Conservation (phyloP, 2,797 vertebrate species). For the Myotis daubentonii region DNA sequence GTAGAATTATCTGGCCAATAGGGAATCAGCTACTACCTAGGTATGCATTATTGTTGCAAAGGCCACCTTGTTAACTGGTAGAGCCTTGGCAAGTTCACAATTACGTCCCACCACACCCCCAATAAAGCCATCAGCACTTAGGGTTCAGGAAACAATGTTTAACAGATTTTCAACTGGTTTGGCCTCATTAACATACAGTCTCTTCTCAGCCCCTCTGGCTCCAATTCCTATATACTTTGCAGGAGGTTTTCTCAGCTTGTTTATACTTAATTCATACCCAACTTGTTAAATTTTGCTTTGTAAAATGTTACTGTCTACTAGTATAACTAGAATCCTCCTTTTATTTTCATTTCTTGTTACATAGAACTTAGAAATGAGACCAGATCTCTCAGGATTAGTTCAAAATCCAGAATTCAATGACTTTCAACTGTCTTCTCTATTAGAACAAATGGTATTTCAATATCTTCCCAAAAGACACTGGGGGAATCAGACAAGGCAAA, state of each 20-base stretch:
- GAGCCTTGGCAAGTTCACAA: not conserved
- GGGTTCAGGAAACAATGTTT: not conserved
- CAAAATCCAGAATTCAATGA: conserved; percentile 47
- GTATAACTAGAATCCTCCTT: conserved; percentile 20
- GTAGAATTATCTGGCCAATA: conserved; percentile 43
- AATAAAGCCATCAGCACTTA: not conserved
- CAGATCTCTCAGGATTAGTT: conserved; percentile 44
- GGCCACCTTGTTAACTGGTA: not conserved
- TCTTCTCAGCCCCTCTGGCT: not conserved
- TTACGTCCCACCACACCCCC: not conserved
- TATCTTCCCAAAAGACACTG: not conserved
- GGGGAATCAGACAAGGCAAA: conserved; percentile 49
- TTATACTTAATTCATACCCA: conserved; percentile 41
- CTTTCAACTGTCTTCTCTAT: conserved; percentile 49
- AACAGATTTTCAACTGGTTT: conserved; percentile 31
- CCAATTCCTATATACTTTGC: not conserved
- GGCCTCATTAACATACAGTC: not conserved
- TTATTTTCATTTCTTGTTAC: conserved; percentile 60
- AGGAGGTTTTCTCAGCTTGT: conserved; percentile 2
- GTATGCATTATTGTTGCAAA: not conserved
- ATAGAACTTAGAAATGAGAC: conserved; percentile 48
- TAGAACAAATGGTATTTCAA: conserved; percentile 45
- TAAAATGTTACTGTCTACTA: not conserved
- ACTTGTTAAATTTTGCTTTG: conserved; percentile 44
- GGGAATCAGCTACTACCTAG: conserved; percentile 28